Base-by-base conservation (phyloP, 1,140 invertebrate genomes). In the Forficula auricularia region DNA sequence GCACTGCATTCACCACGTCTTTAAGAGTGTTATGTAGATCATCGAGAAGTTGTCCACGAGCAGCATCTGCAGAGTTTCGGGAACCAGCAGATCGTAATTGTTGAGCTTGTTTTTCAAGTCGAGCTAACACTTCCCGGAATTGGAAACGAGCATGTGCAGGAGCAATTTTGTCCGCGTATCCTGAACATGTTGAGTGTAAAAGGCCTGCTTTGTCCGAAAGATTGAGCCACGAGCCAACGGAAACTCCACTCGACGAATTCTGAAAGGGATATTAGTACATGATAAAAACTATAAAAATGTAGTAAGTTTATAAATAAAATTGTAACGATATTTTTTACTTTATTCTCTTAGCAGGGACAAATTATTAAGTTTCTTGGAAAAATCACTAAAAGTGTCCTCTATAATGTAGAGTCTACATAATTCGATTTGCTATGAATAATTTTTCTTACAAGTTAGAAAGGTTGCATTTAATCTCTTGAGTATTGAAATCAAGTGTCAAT, bases 61-160 rank as follows among this genome's bases (percentile, higher is more conserved):
- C 67, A 52, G 78, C 78, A 50, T 80, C 78, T 40, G 72, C 63
- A 49, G 52, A 50, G 61, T 82, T 75, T 52, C 75, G 60, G 40
- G 72, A 72, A 38, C 79, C 79, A 3, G 79, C 75, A 2, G 76
- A 76, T 35, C 82, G 70, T 42, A 88, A 54, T 50, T 75, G 72
- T 47, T 80, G 70, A 15, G 81, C 80, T 56, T 89, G 81, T 2
- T 69, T 67, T 56, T 91, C 86, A 16, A 95, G 65, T 7, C 79
- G 67, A 0, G 77, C 75, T 3, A 91, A 71, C 41, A 91, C 64
- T 56, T 92, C 87, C 8, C 85, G 76, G 53, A 90, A 79, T 50
- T 88, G 84, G 58, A 94, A 89, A 43, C 88, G 79, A 19, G 81
- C 75, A 54, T 87, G 84, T 13, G 87, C 82, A 14, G 85, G 76